These are phyloP conservation scores for Falcunculus frontatus DNA, from an alignment of 2,113 vertebrate species.

Conservation along the genomic window DNA sequence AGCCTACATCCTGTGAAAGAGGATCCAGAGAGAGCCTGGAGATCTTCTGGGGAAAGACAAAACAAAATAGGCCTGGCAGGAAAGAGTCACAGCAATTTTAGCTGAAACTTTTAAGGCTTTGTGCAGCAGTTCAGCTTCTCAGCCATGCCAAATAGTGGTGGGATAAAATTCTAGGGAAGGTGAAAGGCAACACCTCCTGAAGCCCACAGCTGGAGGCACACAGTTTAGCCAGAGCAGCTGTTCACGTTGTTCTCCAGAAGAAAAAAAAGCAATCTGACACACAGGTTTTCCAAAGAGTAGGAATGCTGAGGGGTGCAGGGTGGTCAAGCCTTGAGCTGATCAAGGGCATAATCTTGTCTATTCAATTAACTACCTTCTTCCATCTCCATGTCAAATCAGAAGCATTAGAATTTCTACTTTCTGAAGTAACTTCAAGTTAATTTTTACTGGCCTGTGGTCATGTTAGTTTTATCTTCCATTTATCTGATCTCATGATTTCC, in stretches of 20 bases:
- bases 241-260: not conserved
- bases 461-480: not conserved
- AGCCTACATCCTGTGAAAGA: accelerated
- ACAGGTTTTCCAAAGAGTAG: not conserved
- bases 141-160: not conserved
- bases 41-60: not conserved
- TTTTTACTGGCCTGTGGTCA: accelerated
- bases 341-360: not conserved
- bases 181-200: not conserved
- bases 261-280: not conserved
- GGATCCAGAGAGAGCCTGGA: not conserved
- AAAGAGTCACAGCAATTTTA: not conserved
- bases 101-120: not conserved
- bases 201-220: not conserved
- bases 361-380: not conserved
- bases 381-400: not conserved
- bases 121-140: not conserved
- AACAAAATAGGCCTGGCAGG: no score
- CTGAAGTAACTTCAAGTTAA: not conserved
- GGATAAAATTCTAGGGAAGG: not conserved
- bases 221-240: not conserved
- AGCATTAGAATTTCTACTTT: not conserved
- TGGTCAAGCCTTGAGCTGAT: not conserved
- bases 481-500: not conserved
- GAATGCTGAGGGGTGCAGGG: not conserved